These are phyloP conservation scores for Clarias macrocephalus DNA, from an alignment of 2,113 vertebrate genomes.

Conservation along the genomic window DNA sequence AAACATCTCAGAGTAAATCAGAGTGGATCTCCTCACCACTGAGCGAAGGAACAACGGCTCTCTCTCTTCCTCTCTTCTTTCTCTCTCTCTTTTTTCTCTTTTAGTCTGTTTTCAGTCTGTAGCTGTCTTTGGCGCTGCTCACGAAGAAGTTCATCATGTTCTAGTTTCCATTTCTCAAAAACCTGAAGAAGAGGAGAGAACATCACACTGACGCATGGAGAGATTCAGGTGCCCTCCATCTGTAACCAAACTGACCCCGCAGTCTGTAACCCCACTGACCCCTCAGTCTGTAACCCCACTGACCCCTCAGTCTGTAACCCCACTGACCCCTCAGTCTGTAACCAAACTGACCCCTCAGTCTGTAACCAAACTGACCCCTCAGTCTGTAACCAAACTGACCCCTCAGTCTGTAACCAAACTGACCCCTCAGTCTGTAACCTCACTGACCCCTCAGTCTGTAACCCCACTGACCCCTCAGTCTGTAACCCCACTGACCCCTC, in stretches of 20 bases:
- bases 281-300: not conserved
- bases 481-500: not conserved
- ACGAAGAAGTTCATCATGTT: constrained; percentile 75
- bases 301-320: not conserved
- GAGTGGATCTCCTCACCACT: constrained; percentile 76
- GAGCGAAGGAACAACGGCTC: constrained; percentile 75
- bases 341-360: not conserved
- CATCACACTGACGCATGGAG: not conserved
- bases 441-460: not conserved
- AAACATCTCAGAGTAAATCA: not conserved
- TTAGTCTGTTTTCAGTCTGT: constrained; percentile 73
- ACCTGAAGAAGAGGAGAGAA: constrained; percentile 68
- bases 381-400: not conserved
- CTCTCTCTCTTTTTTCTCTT: constrained; percentile 74
- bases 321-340: not conserved
- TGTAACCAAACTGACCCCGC: not conserved
- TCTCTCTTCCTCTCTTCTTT: constrained; percentile 78
- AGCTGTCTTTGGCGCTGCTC: constrained; percentile 76
- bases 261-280: no score
- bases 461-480: not conserved
- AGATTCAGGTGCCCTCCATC: not conserved
- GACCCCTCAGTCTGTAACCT: no score
- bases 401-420: not conserved
- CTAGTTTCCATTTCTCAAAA: constrained; percentile 89
- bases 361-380: not conserved